These are phyloP conservation scores for Ichneumoninae sp. DNA, from an alignment of 2,888 invertebrate genomes.

Conservation along the genomic window DNA sequence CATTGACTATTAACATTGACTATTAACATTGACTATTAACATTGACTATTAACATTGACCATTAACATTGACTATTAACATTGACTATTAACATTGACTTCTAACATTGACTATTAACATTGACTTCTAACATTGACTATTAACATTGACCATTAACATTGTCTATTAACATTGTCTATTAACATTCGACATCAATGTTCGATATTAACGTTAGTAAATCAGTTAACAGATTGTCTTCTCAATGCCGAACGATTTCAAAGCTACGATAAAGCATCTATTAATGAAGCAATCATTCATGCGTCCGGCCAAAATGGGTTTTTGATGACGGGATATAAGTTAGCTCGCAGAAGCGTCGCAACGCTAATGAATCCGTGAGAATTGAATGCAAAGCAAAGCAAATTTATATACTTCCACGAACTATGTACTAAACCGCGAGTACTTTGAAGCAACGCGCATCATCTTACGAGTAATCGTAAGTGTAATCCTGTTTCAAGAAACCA, in stretches of 20 bases:
- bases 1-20: background rate
- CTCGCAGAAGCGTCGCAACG: background rate
- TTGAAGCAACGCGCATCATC: slow-evolving; percentile 19
- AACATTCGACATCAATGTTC: background rate
- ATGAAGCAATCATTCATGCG: background rate
- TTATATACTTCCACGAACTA: background rate
- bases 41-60: too few relatives aligned
- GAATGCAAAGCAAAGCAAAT: background rate
- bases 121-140: too few relatives aligned
- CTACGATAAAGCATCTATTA: background rate
- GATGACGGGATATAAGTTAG: background rate
- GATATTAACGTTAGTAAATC: background rate
- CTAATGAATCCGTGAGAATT: background rate
- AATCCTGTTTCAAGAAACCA: slow-evolving; percentile 7
- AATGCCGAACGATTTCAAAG: too few relatives aligned
- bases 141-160: background rate
- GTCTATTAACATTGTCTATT: too few relatives aligned
- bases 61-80: background rate
- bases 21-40: background rate
- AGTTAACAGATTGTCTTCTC: too few relatives aligned
- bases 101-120: too few relatives aligned
- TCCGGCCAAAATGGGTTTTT: background rate
- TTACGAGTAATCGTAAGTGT: slow-evolving; percentile 22
- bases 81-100: too few relatives aligned
- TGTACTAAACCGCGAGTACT: background rate